Conservation (phyloP, 2,113 vertebrate genomes). For the Pantherophis guttatus region DNA sequence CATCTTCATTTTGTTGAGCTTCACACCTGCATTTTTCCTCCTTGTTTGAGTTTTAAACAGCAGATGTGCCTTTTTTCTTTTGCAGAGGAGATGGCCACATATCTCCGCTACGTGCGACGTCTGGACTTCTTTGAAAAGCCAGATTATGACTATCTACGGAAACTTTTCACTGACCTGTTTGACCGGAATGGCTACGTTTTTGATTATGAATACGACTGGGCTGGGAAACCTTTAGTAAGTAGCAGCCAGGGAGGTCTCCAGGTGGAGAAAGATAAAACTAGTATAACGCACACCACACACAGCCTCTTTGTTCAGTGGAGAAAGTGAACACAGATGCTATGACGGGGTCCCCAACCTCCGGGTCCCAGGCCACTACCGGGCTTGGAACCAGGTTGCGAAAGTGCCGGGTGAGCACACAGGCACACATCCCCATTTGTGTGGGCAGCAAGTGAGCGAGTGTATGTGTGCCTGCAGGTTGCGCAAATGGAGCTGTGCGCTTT, state of each 20-base stretch:
- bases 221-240: slow-evolving; percentile 92
- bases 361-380: accelerated
- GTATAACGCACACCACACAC: not conserved
- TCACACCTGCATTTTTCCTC: not conserved
- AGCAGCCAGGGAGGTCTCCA: too few species aligned
- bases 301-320: not conserved
- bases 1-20: not conserved
- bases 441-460: not conserved
- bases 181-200: slow-evolving; percentile 92
- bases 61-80: not conserved
- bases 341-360: not conserved
- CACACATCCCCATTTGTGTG: not conserved
- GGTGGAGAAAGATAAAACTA: not conserved
- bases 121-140: slow-evolving; percentile 98
- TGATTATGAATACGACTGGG: slow-evolving; percentile 98
- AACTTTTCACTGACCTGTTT: slow-evolving; percentile 93
- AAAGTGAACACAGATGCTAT: not conserved
- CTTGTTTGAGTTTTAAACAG: not conserved
- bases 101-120: slow-evolving; percentile 92
- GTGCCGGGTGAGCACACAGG: not conserved
- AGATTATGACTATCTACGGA: slow-evolving; percentile 93
- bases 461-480: not conserved
- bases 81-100: slow-evolving; percentile 94
- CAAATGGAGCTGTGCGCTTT: not conserved
- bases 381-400: not conserved